Base-by-base conservation (phyloP, 2,888 invertebrate genomes). In the Drosophila ezoana region DNA sequence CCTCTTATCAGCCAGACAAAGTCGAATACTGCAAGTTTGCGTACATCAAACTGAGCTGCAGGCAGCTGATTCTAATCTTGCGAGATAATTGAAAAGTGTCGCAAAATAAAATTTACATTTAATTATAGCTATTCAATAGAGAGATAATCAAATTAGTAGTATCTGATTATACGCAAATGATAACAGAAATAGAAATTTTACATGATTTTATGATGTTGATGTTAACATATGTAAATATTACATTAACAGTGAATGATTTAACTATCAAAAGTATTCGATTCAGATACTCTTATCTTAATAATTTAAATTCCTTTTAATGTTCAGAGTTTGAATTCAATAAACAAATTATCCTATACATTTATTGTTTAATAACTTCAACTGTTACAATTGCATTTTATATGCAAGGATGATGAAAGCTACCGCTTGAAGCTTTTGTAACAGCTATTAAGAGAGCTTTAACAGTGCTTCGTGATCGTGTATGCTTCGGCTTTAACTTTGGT, bases 1-100 rank as follows among this genome's bases (percentile, higher is more conserved):
- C n/a, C 4, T 41, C 61, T 78, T 75, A 75, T 75, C 78, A 60
- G 56, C 23, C 43, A 61, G 48, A 28, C 40, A 43, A 51, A 64
- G 56, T 53, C 44, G 48, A 44, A 53, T 20, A 11, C 41, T 20
- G 41, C 11, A 9, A 41, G 35, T 40, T 57, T 57, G 43, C 28
- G 35, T 35, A 14, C 16, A 47, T 18, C 35, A 3, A 47, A 38
- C 11, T 9, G 11, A 20, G 45, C n/a, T 48, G 3, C 40, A 18
- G 3, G 35, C 18, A 28, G 11, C 32, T 48, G 43, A 71, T 54
- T 64, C 18, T 62, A 67, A 67, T 73, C 74, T 54, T 0, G 3
- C 5, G 13, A 48, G 10, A 33, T 41, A 43, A 14, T 20, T 18
- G 18, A 33, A 4, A 52, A 52, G 33, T 16, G 37, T 4, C 13